phyloP scores from a whole-genome alignment of 2,888 invertebrate genomes.

The Callyntrura guangdongensis region DNA sequence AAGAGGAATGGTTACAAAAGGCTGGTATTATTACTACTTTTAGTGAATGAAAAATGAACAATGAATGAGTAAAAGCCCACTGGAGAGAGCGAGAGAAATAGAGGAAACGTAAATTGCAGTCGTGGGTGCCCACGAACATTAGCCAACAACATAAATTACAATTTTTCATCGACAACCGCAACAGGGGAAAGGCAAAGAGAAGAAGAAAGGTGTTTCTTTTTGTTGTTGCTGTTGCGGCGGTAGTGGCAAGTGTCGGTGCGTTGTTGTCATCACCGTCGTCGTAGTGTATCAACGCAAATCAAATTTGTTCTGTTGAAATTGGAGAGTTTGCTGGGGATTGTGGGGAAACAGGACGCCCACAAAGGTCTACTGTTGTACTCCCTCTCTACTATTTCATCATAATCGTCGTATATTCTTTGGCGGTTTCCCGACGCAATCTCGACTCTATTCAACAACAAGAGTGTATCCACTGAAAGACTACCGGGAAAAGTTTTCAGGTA shows the following conservation, averaged over 20 bases:
- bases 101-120: conserved; percentile 67
- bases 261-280: not conserved
- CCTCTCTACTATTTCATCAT: no score
- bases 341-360: no score
- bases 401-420: no score
- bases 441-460: no score
- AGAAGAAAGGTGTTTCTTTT: not conserved
- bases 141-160: conserved; percentile 36
- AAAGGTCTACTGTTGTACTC: no score
- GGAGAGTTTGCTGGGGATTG: no score
- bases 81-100: conserved; percentile 2
- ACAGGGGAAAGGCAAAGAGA: no score
- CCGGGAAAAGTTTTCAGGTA: no score
- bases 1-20: not conserved
- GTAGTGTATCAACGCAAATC: no score
- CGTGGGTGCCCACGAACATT: conserved; percentile 14
- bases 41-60: conserved; percentile 49
- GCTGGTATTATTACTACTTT: conserved; percentile 19
- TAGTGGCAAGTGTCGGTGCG: not conserved
- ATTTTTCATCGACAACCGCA: conserved; percentile 37
- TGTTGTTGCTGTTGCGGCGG: no score
- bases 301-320: not conserved
- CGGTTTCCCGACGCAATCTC: no score
- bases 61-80: conserved; percentile 18
- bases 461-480: no score